Evolutionary conservation across 2,113 vertebrate genomes (phyloP).

Genomic region (Serinus canaria): DNA sequence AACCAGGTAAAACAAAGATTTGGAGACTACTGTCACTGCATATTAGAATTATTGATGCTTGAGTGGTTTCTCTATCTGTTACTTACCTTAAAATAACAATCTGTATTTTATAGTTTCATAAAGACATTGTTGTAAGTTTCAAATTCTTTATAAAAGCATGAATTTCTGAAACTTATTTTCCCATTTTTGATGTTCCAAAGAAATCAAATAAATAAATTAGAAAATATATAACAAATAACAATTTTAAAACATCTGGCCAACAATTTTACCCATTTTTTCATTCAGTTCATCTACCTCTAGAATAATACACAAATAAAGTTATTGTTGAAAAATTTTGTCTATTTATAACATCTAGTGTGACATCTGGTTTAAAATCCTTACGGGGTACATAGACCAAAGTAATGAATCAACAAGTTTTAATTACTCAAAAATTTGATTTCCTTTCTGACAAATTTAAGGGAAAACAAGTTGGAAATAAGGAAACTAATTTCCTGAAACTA

Average conservation of each 20-base stretch:
- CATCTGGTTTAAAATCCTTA: background rate
- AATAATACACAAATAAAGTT: background rate
- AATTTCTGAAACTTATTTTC: background rate
- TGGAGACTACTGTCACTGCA: background rate
- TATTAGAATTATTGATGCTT: background rate
- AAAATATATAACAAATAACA: background rate
- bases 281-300: background rate
- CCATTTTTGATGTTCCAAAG: background rate
- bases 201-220: background rate
- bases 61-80: background rate
- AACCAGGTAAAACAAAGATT: background rate
- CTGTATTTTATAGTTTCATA: background rate
- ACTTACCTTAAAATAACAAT: background rate
- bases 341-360: background rate
- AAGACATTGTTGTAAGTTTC: background rate
- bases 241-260: background rate
- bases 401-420: background rate
- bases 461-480: constrained; percentile 29
- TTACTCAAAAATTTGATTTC: background rate
- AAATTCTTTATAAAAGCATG: rapidly evolving
- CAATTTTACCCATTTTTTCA: background rate
- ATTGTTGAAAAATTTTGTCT: background rate
- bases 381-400: background rate
- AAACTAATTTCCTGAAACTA: background rate
- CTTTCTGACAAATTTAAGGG: background rate